These are phyloP conservation scores for Pachymerium ferrugineum DNA, from an alignment of 2,888 invertebrate species.

Conservation along the genomic window DNA sequence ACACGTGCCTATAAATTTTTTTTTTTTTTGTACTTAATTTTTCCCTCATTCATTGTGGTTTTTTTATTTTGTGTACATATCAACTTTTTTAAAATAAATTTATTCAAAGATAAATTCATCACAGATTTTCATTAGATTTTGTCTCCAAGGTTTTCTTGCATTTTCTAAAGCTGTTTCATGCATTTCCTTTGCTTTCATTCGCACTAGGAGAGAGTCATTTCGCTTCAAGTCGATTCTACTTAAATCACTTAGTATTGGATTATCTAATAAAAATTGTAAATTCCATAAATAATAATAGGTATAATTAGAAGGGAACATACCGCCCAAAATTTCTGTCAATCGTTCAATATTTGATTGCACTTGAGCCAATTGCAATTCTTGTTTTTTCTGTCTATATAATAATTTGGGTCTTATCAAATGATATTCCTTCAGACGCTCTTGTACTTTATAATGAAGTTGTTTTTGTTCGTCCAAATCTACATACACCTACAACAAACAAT, in stretches of 20 bases:
- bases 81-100: no score
- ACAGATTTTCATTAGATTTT: background rate
- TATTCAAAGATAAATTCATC: no score
- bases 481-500: background rate
- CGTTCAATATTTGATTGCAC: background rate
- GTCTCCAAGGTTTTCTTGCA: background rate
- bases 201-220: no score
- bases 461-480: background rate
- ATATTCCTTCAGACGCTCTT: background rate
- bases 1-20: background rate
- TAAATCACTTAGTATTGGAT: no score
- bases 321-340: background rate
- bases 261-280: no score
- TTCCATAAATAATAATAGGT: no score
- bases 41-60: background rate
- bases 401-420: background rate
- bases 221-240: no score
- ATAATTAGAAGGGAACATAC: no score
- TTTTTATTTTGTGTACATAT: slow-evolving; percentile 1
- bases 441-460: background rate
- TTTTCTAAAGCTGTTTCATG: background rate
- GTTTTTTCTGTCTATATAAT: background rate
- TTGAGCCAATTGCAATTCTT: background rate
- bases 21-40: background rate
- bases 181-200: background rate